Percentiles rank a stretch among this genome's conserved stretches.
phyloP scores from a whole-genome alignment of 2,113 vertebrate species.

The Mustela lutreola region DNA sequence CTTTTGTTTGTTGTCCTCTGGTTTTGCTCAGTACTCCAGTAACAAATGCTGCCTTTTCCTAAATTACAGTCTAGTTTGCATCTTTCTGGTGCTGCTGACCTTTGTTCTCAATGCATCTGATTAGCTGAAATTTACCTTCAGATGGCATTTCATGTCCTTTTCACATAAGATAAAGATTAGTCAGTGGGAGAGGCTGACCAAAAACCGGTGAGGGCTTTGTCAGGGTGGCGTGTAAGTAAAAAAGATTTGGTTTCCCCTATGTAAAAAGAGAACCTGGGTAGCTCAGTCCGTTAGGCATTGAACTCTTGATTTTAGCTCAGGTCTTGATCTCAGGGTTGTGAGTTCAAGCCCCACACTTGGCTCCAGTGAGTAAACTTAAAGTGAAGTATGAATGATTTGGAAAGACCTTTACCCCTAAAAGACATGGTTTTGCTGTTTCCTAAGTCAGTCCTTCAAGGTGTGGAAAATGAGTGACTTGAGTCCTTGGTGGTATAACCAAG shows the following conservation, averaged over 20 bases:
- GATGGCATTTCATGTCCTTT: not conserved
- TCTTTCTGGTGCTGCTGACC: not conserved
- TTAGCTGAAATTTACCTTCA: not conserved
- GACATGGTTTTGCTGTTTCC: not conserved
- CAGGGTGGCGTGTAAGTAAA: not conserved
- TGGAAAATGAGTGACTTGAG: not conserved
- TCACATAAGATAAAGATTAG: not conserved
- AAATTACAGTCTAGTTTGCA: not conserved
- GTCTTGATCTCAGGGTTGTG: not conserved
- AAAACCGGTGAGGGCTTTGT: not conserved
- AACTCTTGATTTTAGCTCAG: not conserved
- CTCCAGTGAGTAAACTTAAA: not conserved
- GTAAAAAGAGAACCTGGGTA: not conserved
- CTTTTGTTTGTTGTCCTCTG: not conserved
- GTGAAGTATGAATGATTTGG: slow-evolving; percentile 15
- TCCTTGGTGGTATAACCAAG: not conserved
- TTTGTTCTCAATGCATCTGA: not conserved
- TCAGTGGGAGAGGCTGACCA: not conserved
- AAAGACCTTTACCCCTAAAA: not conserved
- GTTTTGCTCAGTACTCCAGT: not conserved
- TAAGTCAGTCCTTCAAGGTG: not conserved
- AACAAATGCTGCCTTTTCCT: not conserved
- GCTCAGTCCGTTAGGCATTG: not conserved
- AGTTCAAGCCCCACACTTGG: not conserved
- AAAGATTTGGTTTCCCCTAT: not conserved